phyloP scores from a whole-genome alignment of 2,888 invertebrate species.

The Drosophila gaucha region DNA sequence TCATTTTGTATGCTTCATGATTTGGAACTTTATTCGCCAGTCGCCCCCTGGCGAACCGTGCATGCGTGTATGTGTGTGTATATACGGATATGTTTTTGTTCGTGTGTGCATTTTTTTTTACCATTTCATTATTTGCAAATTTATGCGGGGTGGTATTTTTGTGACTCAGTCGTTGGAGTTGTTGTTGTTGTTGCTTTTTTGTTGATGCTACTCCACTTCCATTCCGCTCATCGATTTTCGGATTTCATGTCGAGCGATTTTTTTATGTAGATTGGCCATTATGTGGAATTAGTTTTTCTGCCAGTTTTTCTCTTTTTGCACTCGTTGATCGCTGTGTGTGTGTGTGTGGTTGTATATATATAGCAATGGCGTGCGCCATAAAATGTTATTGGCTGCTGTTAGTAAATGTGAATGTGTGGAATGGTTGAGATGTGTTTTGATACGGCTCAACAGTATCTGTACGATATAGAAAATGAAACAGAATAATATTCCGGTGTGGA shows the following conservation, averaged over 20 bases:
- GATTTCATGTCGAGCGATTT: slow-evolving; percentile 64
- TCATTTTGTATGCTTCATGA: slow-evolving; percentile 81
- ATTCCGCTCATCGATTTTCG: slow-evolving; percentile 74
- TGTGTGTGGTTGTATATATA: slow-evolving; percentile 19
- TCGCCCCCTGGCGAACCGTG: slow-evolving; percentile 36
- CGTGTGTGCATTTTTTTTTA: slow-evolving; percentile 58
- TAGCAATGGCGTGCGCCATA: slow-evolving; percentile 71
- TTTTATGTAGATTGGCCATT: slow-evolving; percentile 81
- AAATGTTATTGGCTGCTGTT: slow-evolving; percentile 70
- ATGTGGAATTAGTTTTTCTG: slow-evolving; percentile 76
- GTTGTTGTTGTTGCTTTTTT: slow-evolving; percentile 7
- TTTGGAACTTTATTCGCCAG: slow-evolving; percentile 76
- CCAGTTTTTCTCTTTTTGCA: slow-evolving; percentile 50
- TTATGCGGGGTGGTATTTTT: slow-evolving; percentile 75
- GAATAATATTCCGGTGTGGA: not conserved
- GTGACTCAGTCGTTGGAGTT: slow-evolving; percentile 58
- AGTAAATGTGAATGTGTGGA: slow-evolving; percentile 45
- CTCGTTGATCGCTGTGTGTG: slow-evolving; percentile 48
- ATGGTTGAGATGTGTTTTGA: slow-evolving; percentile 47
- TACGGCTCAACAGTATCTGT: slow-evolving; percentile 20
- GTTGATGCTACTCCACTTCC: slow-evolving; percentile 31
- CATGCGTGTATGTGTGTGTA: not conserved
- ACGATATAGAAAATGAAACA: slow-evolving; percentile 1
- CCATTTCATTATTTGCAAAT: slow-evolving; percentile 78
- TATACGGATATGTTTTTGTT: slow-evolving; percentile 2